Percentiles rank a stretch among this genome's conserved stretches.
Conservation (phyloP, 2,888 invertebrate genomes). For the Drosophila pullipes region DNA sequence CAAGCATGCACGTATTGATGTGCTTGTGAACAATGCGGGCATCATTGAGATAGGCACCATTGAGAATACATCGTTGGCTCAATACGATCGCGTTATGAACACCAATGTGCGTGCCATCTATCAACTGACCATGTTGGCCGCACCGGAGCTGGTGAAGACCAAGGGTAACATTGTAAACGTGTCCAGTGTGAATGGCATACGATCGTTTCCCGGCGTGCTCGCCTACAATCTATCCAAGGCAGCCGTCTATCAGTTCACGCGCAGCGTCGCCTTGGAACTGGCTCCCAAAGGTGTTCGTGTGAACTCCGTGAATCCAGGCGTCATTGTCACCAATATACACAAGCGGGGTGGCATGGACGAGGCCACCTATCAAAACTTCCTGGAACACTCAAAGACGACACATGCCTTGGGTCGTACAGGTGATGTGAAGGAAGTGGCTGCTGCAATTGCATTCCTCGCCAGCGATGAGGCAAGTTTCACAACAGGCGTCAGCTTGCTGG, state of each 20-base stretch:
- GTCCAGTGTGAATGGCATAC: slow-evolving; percentile 95
- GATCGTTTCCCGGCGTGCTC: slow-evolving; percentile 95
- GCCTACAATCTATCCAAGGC: slow-evolving; percentile 97
- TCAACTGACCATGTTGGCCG: slow-evolving; percentile 92
- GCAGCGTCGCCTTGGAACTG: slow-evolving; percentile 94
- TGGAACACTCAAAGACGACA: slow-evolving; percentile 92
- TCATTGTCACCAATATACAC: slow-evolving; percentile 94
- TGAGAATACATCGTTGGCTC: slow-evolving; percentile 92
- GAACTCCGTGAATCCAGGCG: slow-evolving; percentile 97
- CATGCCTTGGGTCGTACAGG: slow-evolving; percentile 97
- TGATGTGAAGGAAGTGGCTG: slow-evolving; percentile 92
- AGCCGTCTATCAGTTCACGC: slow-evolving; percentile 97
- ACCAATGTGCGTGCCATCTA: slow-evolving; percentile 86
- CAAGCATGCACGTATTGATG: slow-evolving; percentile 90
- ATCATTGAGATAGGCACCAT: slow-evolving; percentile 87
- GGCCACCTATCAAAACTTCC: slow-evolving; percentile 91
- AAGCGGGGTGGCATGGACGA: slow-evolving; percentile 91
- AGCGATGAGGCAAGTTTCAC: slow-evolving; percentile 90
- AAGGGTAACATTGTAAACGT: slow-evolving; percentile 96
- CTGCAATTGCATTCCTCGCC: slow-evolving; percentile 95
- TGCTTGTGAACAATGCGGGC: slow-evolving; percentile 94
- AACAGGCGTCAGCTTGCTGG: slow-evolving; percentile 90
- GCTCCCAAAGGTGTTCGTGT: slow-evolving; percentile 92
- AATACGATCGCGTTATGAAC: slow-evolving; percentile 94
- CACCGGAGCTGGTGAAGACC: slow-evolving; percentile 91